phyloP scores from a whole-genome alignment of 2,888 invertebrate species.

The Apoda limacodes region DNA sequence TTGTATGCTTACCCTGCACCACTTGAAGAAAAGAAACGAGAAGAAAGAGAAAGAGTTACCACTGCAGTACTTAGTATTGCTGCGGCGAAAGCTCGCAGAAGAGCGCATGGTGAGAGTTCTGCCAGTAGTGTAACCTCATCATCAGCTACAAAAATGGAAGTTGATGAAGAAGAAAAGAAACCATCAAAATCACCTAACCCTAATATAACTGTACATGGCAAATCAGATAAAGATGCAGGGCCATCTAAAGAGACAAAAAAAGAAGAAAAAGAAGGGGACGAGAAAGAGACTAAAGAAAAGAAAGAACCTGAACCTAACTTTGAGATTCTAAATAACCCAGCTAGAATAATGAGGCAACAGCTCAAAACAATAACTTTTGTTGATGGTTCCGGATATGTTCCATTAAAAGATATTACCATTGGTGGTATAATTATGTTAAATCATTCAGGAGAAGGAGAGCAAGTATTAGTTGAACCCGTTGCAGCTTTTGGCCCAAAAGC shows the following conservation, averaged over 20 bases:
- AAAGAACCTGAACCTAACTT: constrained; percentile 94
- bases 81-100: constrained; percentile 90
- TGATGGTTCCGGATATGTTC: constrained; percentile 83
- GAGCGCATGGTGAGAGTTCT: constrained; percentile 78
- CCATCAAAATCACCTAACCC: constrained; percentile 59
- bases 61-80: constrained; percentile 95
- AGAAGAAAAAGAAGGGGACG: constrained; percentile 62
- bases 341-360: constrained; percentile 94
- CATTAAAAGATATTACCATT: constrained; percentile 92
- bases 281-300: constrained; percentile 57
- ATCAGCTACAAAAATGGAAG: constrained; percentile 88
- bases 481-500: constrained; percentile 91
- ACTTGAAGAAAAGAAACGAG: constrained; percentile 97
- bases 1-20: constrained; percentile 97
- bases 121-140: constrained; percentile 69
- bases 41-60: constrained; percentile 96
- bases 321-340: constrained; percentile 94
- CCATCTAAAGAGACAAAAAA: constrained; percentile 62
- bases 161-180: constrained; percentile 76
- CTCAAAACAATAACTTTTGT: constrained; percentile 81
- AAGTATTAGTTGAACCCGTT: constrained; percentile 92
- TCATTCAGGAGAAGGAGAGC: constrained; percentile 84
- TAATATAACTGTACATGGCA: constrained; percentile 60
- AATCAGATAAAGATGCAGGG: constrained; percentile 51
- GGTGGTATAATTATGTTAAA: constrained; percentile 97